Evolutionary conservation across 2,113 vertebrate genomes (phyloP), one percentile per base, ranked within the genome.

Genomic region (Antigone vipio): DNA sequence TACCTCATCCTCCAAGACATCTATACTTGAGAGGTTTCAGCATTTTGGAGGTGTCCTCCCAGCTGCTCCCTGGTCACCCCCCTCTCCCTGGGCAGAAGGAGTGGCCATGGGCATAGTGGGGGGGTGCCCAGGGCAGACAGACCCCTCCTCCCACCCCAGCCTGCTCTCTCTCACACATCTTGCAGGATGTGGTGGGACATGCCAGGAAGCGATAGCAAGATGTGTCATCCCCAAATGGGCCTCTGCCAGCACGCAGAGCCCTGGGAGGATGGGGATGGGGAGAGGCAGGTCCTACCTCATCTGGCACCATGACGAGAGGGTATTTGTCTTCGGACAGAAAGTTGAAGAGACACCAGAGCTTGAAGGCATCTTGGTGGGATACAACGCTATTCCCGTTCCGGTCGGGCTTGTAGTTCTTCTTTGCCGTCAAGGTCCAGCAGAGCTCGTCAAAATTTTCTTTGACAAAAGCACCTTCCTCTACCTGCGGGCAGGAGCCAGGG

Each of bases 301-400:
- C 99, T 40, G 99, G 98, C 73, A 99, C 99, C 99, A 99, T 99
- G 76, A 99, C 97, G 9, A 99, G 98, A 20, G 99, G 99, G 73
- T 99, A 99, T 95, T 98, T 99, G 98, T 99, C 99, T 95, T 99
- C 99, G 40, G 99, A 99, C 40, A 99, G 98, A 97, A 99, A 99
- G 98, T 99, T 99, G 98, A 99, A 99, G 94, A 99, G 99, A 89
- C 99, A 99, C 99, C 99, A 99, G 71, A 99, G 98, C 19, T 98
- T 98, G 97, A 99, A 99, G 88, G 99, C 98, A 38, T 99, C 99
- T 71, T 97, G 98, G 82, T 98, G 98, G 88, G 99, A 98, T 71
- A 99, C 88, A 24, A 98, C 42, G 1, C 97, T 98, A 26, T 93
- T 98, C 92, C 98, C 98, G 0, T 97, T 98, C 96, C 96, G 98